phyloP scores from a whole-genome alignment of 2,113 vertebrate genomes.

The Apaloderma vittatum region DNA sequence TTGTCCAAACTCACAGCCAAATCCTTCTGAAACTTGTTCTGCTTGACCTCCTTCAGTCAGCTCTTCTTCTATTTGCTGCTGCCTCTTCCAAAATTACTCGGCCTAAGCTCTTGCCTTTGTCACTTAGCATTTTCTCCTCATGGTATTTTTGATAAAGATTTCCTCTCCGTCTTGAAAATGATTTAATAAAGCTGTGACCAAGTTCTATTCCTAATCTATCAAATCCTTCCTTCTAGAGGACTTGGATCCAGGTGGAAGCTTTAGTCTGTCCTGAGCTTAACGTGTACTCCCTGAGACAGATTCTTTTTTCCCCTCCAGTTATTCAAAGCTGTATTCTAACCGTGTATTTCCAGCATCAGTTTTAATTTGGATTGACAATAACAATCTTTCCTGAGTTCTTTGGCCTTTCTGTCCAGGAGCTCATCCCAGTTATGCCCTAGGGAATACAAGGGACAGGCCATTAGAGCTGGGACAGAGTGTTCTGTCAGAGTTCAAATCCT shows the following conservation, averaged over 20 bases:
- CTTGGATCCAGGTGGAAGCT: neutral
- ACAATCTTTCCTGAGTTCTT: slow-evolving; percentile 48
- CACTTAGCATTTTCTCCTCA: neutral
- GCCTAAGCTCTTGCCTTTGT: neutral
- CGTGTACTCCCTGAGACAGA: neutral
- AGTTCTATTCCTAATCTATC: neutral
- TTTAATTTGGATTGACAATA: slow-evolving; percentile 36
- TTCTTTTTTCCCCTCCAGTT: neutral
- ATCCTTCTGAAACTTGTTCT: neutral
- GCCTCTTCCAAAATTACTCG: neutral
- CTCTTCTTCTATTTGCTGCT: neutral
- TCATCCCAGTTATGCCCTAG: neutral
- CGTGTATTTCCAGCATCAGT: neutral
- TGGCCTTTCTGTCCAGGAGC: slow-evolving; percentile 29
- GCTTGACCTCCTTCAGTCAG: neutral
- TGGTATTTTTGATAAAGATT: neutral
- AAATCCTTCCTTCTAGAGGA: neutral
- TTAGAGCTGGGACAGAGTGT: slow-evolving; percentile 38
- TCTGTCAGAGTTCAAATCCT: neutral
- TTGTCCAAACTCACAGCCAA: neutral
- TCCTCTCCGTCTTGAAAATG: neutral
- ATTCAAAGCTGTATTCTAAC: neutral
- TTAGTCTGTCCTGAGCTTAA: neutral
- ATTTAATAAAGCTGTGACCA: neutral
- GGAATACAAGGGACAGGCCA: neutral